These are phyloP conservation scores for Stenopsyche tienmushanensis DNA, from an alignment of 1,140 invertebrate species.

Conservation along the genomic window DNA sequence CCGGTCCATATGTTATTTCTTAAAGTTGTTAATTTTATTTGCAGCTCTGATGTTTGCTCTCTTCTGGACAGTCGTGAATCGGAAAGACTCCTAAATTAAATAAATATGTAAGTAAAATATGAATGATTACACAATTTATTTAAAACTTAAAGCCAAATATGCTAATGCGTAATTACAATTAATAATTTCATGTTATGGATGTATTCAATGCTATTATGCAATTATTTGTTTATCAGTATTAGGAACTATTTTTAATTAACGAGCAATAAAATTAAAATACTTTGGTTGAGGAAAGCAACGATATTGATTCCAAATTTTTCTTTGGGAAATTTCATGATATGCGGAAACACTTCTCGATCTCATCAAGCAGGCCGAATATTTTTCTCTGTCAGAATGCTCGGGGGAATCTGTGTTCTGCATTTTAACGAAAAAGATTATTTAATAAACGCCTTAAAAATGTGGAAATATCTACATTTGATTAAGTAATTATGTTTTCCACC, in stretches of 20 bases:
- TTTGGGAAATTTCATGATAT: constrained; percentile 50
- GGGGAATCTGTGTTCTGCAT: constrained; percentile 46
- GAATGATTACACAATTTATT: constrained; percentile 11
- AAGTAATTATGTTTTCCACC: neutral
- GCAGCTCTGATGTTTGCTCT: constrained; percentile 53
- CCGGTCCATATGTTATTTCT: constrained; percentile 63
- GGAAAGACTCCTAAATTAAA: constrained; percentile 45
- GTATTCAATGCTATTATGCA: too few species aligned
- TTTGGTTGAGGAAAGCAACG: constrained; percentile 53
- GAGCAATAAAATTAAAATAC: constrained; percentile 42
- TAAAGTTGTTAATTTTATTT: constrained; percentile 58
- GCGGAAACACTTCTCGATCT: constrained; percentile 58
- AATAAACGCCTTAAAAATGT: constrained; percentile 9
- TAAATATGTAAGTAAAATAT: constrained; percentile 10
- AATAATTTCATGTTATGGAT: too few species aligned
- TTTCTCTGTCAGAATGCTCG: constrained; percentile 52
- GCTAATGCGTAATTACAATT: neutral
- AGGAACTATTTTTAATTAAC: constrained; percentile 35
- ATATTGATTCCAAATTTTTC: constrained; percentile 53
- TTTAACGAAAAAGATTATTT: constrained; percentile 10
- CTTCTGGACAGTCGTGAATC: constrained; percentile 46
- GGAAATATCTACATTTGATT: too few species aligned
- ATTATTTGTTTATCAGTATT: too few species aligned
- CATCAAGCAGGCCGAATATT: constrained; percentile 45
- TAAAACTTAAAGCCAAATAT: too few species aligned